These are phyloP conservation scores for Sepiola atlantica DNA, from an alignment of 2,888 invertebrate genomes.

Conservation along the genomic window DNA sequence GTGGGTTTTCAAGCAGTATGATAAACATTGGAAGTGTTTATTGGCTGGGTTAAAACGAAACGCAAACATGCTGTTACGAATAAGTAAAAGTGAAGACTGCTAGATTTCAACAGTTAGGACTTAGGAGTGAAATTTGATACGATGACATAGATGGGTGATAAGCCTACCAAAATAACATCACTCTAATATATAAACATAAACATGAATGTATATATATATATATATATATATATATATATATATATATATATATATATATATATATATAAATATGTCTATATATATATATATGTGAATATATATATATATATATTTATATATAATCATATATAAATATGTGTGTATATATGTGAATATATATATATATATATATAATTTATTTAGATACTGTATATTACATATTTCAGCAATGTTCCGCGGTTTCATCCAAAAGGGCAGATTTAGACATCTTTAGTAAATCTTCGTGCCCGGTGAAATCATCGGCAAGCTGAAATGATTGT, in stretches of 20 bases:
- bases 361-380: too few relatives aligned
- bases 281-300: background rate
- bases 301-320: background rate
- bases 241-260: background rate
- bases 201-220: background rate
- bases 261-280: background rate
- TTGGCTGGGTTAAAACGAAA: background rate
- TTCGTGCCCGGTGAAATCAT: too few relatives aligned
- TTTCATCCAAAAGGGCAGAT: too few relatives aligned
- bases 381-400: too few relatives aligned
- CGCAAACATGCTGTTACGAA: background rate
- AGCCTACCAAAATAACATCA: background rate
- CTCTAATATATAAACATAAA: background rate
- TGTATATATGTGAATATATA: too few relatives aligned
- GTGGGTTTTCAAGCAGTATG: background rate
- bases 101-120: background rate
- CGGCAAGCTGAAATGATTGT: too few relatives aligned
- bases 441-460: too few relatives aligned
- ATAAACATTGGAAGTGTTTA: background rate
- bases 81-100: background rate
- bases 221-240: background rate
- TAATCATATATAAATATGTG: conserved; percentile 40
- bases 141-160: background rate
- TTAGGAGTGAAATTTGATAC: background rate
- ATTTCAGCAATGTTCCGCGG: too few relatives aligned